These are phyloP conservation scores for Chlamydotis undulata DNA, from an alignment of 2,113 vertebrate species.

Conservation along the genomic window DNA sequence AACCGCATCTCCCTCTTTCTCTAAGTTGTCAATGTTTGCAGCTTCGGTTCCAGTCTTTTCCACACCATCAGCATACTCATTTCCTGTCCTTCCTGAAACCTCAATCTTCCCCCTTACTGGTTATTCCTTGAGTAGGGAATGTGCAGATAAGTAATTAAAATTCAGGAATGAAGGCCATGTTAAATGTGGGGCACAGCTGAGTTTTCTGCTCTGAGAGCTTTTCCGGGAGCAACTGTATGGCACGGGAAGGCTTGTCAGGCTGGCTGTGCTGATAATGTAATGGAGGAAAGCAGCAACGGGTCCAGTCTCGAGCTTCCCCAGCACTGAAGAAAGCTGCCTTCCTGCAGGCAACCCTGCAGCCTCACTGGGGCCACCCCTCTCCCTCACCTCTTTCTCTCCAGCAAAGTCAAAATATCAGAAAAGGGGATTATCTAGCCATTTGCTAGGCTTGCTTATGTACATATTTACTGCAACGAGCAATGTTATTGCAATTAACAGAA, in stretches of 20 bases:
- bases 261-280: background rate
- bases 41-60: background rate
- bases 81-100: background rate
- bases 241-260: background rate
- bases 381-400: background rate
- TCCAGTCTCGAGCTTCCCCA: background rate
- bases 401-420: background rate
- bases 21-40: background rate
- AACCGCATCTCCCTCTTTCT: background rate
- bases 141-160: background rate
- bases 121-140: background rate
- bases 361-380: background rate
- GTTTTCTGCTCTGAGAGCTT: fast-evolving
- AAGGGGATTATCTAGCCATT: background rate
- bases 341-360: background rate
- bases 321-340: background rate
- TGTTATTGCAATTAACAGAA: background rate
- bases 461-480: background rate
- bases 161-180: background rate
- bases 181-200: background rate
- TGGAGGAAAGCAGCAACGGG: background rate
- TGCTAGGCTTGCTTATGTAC: background rate
- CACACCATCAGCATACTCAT: background rate
- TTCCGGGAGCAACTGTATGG: background rate
- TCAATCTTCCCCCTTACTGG: background rate